Evolutionary conservation across 2,113 vertebrate genomes (phyloP).

Genomic region (Phyllopteryx taeniolatus): DNA sequence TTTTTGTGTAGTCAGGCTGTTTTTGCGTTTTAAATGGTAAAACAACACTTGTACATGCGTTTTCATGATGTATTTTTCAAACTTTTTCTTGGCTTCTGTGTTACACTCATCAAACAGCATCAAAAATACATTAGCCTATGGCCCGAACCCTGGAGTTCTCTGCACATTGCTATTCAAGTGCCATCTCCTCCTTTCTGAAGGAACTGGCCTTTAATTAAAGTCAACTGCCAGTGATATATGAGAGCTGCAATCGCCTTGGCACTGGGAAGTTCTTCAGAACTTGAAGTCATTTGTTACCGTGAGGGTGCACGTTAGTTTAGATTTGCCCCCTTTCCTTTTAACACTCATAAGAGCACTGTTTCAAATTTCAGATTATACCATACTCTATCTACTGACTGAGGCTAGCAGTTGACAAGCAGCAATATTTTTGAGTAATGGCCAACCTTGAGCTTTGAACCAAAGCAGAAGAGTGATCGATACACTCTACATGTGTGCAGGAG

Average conservation of each 20-base stretch:
- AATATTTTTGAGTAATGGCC: constrained; percentile 14
- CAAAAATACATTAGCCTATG: constrained; percentile 17
- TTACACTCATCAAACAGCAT: neutral
- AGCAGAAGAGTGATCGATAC: neutral
- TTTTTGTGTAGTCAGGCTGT: neutral
- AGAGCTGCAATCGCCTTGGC: constrained; percentile 19
- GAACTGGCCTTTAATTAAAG: constrained; percentile 34
- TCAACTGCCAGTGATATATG: constrained; percentile 35
- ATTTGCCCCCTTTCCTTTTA: constrained; percentile 17
- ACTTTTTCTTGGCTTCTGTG: neutral
- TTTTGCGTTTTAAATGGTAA: neutral
- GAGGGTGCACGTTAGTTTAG: constrained; percentile 16
- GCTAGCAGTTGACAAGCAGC: constrained; percentile 11
- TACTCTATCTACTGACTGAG: constrained; percentile 7
- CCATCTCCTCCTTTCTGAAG: constrained; percentile 14
- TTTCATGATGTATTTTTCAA: neutral
- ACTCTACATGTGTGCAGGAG: neutral
- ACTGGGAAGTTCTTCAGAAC: constrained; percentile 19
- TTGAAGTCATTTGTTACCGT: constrained; percentile 27
- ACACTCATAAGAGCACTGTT: constrained; percentile 23
- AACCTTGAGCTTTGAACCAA: constrained; percentile 19
- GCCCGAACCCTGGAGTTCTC: constrained; percentile 1
- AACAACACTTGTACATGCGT: neutral
- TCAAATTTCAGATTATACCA: constrained; percentile 33
- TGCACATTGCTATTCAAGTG: constrained; percentile 17